Evolutionary conservation across 2,113 vertebrate genomes (phyloP).

Genomic region (human): GRCh38 chr2:6721501-6722000

Average conservation of each 20-base stretch:
- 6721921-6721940: not conserved
- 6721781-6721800: not conserved
- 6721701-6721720: not conserved
- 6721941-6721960: not conserved
- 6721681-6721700: not conserved
- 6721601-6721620: not conserved
- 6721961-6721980: accelerated
- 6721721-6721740: not conserved
- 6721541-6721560: not conserved
- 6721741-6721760: not conserved
- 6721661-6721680: not conserved
- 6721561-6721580: accelerated
- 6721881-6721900: not conserved
- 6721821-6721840: not conserved
- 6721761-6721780: not conserved
- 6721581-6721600: too few species aligned
- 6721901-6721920: not conserved
- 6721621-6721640: accelerated
- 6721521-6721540: not conserved
- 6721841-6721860: not conserved
- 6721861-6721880: not conserved
- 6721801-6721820: not conserved
- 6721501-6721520: not conserved
- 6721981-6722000: not conserved
- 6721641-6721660: not conserved